Evolutionary conservation across 2,888 invertebrate genomes (phyloP).

Genomic region (Rhagonycha fulva): DNA sequence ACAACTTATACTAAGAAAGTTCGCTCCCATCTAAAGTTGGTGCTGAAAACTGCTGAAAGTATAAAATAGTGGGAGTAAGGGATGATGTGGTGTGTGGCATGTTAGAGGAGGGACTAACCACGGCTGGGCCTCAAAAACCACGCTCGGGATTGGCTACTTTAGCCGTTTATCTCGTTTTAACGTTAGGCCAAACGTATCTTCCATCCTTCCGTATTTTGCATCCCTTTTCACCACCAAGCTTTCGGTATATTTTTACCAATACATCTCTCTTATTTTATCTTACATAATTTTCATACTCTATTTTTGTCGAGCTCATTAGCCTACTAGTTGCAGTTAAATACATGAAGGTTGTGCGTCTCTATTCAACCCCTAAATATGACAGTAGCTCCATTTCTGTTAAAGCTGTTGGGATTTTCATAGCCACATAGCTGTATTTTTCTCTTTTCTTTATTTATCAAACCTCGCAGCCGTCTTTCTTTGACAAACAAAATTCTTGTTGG

Average conservation of each 20-base stretch:
- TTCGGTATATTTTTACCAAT: neutral
- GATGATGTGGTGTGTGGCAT: conserved; percentile 54
- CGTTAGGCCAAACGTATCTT: conserved; percentile 8
- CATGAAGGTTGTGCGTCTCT: conserved; percentile 46
- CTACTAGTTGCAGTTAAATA: conserved; percentile 33
- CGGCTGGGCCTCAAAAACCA: conserved; percentile 58
- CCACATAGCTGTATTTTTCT: conserved; percentile 49
- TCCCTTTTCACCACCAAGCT: conserved; percentile 24
- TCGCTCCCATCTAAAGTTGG: conserved; percentile 21
- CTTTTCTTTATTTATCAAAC: conserved; percentile 48
- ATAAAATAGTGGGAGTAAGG: conserved; percentile 36
- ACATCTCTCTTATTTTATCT: conserved; percentile 2
- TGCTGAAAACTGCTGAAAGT: conserved; percentile 29
- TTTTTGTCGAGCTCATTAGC: conserved; percentile 27
- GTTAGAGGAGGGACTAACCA: conserved; percentile 58
- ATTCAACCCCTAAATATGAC: conserved; percentile 36
- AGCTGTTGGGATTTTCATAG: conserved; percentile 49
- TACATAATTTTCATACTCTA: neutral
- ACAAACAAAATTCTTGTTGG: conserved; percentile 16
- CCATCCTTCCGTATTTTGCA: conserved; percentile 8
- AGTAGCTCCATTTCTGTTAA: conserved; percentile 45
- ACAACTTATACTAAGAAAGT: conserved; percentile 15
- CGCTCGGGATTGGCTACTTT: conserved; percentile 55
- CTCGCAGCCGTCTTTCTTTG: conserved; percentile 38
- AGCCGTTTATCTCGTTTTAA: conserved; percentile 17